Evolutionary conservation across 2,113 vertebrate genomes (phyloP).

Genomic region (Lepidothrix coronata): DNA sequence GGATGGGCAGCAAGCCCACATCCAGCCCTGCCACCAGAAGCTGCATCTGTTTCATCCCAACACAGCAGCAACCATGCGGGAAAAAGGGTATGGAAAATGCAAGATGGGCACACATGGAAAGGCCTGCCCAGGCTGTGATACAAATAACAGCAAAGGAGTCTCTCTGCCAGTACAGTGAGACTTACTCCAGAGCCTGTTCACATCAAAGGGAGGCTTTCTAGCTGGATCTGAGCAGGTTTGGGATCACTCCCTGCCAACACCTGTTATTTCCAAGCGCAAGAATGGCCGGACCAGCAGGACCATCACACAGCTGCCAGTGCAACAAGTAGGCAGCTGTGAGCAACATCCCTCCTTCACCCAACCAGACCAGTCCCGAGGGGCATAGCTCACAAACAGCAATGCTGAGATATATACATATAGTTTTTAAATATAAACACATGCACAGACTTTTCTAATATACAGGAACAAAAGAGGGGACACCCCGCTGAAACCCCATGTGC

Average conservation of each 20-base stretch:
- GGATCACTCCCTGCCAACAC: background rate
- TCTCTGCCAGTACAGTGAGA: background rate
- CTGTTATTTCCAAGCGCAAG: background rate
- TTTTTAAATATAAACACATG: conserved; percentile 7
- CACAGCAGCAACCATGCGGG: accelerated
- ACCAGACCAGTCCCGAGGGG: background rate
- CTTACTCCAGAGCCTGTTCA: background rate
- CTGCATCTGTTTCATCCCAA: background rate
- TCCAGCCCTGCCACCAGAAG: background rate
- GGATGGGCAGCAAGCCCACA: background rate
- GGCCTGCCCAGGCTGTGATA: background rate
- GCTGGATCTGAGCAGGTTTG: background rate
- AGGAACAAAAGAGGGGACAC: conserved; percentile 40
- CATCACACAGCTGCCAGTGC: background rate
- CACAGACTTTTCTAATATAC: background rate
- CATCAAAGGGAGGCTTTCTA: background rate
- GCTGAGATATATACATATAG: background rate
- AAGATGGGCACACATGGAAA: accelerated
- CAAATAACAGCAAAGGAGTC: accelerated
- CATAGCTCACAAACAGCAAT: background rate
- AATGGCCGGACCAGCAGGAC: background rate
- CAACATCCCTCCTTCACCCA: background rate
- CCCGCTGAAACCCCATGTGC: background rate
- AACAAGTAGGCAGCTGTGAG: background rate
- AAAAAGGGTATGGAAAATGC: background rate